Evolutionary conservation across 2,888 invertebrate genomes (phyloP).

Genomic region (Chrysolina haemoptera): DNA sequence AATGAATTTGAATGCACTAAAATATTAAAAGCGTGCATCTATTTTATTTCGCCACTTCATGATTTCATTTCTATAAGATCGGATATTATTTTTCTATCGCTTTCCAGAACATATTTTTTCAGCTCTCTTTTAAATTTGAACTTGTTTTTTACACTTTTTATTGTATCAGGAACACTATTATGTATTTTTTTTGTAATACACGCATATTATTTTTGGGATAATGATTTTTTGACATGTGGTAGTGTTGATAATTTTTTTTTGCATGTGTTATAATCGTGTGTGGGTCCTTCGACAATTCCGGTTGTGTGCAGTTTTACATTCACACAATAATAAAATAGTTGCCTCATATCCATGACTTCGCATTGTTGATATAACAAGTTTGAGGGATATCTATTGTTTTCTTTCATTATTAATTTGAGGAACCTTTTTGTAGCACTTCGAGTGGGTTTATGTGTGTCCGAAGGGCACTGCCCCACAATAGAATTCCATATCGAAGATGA

Average conservation of each 20-base stretch:
- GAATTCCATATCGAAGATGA: no score
- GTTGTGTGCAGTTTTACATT: background rate
- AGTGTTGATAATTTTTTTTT: constrained; percentile 10
- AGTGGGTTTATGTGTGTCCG: constrained; percentile 14
- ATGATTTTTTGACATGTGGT: constrained; percentile 5
- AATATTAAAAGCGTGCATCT: background rate
- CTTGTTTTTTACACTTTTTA: no score
- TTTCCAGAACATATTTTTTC: no score
- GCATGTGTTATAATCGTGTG: no score
- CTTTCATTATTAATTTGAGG: no score
- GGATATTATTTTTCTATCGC: no score
- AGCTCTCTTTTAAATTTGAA: no score
- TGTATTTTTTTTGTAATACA: background rate
- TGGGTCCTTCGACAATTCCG: background rate
- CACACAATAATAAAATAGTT: background rate
- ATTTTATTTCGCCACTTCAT: background rate
- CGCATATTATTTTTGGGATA: background rate
- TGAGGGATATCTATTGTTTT: no score
- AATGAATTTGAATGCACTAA: background rate
- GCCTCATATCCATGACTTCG: no score
- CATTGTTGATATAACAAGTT: no score
- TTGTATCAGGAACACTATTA: no score
- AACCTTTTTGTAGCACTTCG: no score
- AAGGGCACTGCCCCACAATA: constrained; percentile 18
- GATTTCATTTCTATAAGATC: background rate